These are phyloP conservation scores for Drosophila triauraria DNA, from an alignment of 1,140 invertebrate species.

Conservation along the genomic window DNA sequence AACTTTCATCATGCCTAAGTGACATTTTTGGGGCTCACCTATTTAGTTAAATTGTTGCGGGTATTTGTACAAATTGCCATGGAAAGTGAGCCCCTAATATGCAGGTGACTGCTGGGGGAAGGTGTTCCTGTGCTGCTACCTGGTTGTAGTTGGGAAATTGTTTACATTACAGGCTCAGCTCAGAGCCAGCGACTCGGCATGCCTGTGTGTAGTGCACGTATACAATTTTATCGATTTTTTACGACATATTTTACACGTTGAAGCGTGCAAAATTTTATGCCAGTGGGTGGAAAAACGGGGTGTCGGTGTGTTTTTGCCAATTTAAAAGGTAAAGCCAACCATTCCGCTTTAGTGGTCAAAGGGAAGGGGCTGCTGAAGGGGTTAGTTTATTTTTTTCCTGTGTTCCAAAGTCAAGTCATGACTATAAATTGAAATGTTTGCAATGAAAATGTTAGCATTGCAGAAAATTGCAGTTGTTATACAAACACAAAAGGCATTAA, in stretches of 20 bases:
- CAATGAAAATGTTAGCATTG: constrained; percentile 42
- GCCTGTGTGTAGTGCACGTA: constrained; percentile 26
- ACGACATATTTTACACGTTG: constrained; percentile 65
- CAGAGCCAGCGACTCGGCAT: not conserved
- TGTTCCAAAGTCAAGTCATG: constrained; percentile 11
- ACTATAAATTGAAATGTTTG: constrained; percentile 34
- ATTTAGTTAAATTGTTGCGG: constrained; percentile 57
- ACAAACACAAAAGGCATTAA: constrained; percentile 14
- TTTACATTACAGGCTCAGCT: constrained; percentile 57
- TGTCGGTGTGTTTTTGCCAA: constrained; percentile 38
- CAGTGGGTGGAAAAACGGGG: not conserved
- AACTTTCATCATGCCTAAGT: constrained; percentile 65
- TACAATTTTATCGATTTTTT: constrained; percentile 75
- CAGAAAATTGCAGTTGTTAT: constrained; percentile 47
- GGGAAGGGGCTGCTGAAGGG: not conserved
- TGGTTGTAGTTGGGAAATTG: constrained; percentile 50
- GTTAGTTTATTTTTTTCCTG: not conserved
- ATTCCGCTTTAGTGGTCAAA: constrained; percentile 8
- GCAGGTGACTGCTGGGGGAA: not conserved
- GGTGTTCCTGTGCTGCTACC: not conserved
- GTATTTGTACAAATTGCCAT: constrained; percentile 70
- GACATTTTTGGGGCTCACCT: constrained; percentile 39
- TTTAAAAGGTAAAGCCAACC: constrained; percentile 48
- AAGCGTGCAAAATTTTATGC: constrained; percentile 60
- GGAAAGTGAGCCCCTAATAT: constrained; percentile 47